phyloP scores from a whole-genome alignment of 2,113 vertebrate genomes.

The Bubalus kerabau region DNA sequence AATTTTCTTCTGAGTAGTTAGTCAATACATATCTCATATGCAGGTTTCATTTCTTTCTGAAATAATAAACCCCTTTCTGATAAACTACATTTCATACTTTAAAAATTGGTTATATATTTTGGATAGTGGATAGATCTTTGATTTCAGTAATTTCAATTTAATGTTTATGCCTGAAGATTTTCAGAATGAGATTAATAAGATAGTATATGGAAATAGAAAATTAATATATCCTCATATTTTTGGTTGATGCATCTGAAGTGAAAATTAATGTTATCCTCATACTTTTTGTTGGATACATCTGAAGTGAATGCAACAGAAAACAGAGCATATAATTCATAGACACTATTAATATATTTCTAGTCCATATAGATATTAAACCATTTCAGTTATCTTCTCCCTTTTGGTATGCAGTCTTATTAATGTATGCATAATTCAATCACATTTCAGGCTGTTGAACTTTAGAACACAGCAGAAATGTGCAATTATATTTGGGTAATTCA shows the following conservation, averaged over 20 bases:
- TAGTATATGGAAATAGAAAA: background rate
- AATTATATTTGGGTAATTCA: slow-evolving; percentile 32
- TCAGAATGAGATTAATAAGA: background rate
- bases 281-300: background rate
- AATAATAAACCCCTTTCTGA: background rate
- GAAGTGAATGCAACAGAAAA: background rate
- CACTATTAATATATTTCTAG: background rate
- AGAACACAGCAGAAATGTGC: slow-evolving; percentile 3
- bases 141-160: background rate
- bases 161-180: background rate
- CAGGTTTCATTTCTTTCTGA: background rate
- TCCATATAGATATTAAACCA: background rate
- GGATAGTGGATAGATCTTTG: background rate
- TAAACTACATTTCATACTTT: background rate
- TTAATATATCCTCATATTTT: background rate
- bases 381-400: slow-evolving; percentile 2
- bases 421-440: slow-evolving; percentile 17
- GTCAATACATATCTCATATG: background rate
- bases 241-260: background rate
- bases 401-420: background rate
- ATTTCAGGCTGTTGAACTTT: slow-evolving; percentile 52
- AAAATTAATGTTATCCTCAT: background rate
- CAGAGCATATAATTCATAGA: background rate
- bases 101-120: background rate
- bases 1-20: background rate